Conservation (phyloP, 2,797 vertebrate species). For the Phrynocephalus vlangalii region DNA sequence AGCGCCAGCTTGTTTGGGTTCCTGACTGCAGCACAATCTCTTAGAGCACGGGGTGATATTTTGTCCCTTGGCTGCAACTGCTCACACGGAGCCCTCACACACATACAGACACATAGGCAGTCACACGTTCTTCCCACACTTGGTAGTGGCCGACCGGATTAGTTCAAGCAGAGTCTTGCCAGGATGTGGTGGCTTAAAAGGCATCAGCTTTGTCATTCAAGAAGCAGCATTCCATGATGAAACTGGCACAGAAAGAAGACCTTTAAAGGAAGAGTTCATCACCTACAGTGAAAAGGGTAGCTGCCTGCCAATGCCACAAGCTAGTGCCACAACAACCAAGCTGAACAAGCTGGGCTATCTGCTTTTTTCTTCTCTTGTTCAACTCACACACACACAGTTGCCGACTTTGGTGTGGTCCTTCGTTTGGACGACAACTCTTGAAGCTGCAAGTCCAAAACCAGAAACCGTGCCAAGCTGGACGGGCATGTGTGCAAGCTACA, state of each 20-base stretch:
- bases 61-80: background rate
- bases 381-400: background rate
- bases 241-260: background rate
- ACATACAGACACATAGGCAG: background rate
- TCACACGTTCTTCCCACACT: background rate
- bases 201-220: background rate
- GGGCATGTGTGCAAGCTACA: background rate
- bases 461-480: background rate
- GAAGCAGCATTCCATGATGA: background rate
- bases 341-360: background rate
- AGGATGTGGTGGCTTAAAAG: background rate
- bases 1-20: background rate
- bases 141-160: background rate
- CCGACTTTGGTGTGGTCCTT: background rate
- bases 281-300: too few relatives aligned
- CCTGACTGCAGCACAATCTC: too few relatives aligned
- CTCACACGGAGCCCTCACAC: background rate
- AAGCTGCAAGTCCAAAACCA: background rate
- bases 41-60: background rate
- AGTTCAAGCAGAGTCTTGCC: background rate
- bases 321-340: background rate
- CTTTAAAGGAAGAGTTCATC: background rate
- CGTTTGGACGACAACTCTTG: background rate
- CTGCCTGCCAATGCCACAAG: background rate
- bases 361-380: background rate